These are phyloP conservation scores for Papio anubis DNA, from an alignment of 2,113 vertebrate genomes.

Conservation along the genomic window DNA sequence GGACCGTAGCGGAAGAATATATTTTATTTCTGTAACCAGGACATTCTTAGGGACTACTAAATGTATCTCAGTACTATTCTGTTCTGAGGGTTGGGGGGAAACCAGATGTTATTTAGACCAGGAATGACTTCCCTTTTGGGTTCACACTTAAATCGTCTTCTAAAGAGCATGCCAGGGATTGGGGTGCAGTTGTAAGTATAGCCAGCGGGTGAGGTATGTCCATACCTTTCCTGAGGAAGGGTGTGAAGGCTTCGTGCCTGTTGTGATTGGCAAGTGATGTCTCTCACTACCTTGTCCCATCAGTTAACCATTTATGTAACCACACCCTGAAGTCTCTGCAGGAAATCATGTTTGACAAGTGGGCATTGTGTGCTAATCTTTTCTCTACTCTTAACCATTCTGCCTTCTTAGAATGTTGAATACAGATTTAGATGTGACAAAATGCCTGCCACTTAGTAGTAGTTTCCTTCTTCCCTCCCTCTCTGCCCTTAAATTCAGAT, in stretches of 20 bases:
- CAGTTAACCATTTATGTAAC: neutral
- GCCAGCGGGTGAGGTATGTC: neutral
- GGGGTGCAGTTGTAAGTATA: neutral
- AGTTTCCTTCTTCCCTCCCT: neutral
- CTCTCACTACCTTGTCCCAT: neutral
- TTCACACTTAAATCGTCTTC: neutral
- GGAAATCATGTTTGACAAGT: neutral
- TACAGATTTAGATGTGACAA: neutral
- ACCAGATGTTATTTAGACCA: neutral
- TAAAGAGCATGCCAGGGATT: neutral
- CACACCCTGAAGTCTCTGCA: neutral
- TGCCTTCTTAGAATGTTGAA: neutral
- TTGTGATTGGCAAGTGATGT: too few species aligned
- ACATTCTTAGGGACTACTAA: slow-evolving; percentile 46
- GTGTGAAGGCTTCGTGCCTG: neutral
- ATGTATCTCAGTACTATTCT: neutral
- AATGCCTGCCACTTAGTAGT: neutral
- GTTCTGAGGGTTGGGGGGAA: neutral
- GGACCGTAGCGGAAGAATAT: neutral
- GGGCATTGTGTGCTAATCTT: neutral
- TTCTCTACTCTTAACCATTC: neutral
- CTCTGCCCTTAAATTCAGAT: neutral
- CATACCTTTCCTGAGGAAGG: neutral
- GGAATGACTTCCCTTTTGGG: neutral
- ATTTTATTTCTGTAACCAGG: slow-evolving; percentile 65